phyloP scores from a whole-genome alignment of 2,888 invertebrate genomes.

The Thecophora atra region DNA sequence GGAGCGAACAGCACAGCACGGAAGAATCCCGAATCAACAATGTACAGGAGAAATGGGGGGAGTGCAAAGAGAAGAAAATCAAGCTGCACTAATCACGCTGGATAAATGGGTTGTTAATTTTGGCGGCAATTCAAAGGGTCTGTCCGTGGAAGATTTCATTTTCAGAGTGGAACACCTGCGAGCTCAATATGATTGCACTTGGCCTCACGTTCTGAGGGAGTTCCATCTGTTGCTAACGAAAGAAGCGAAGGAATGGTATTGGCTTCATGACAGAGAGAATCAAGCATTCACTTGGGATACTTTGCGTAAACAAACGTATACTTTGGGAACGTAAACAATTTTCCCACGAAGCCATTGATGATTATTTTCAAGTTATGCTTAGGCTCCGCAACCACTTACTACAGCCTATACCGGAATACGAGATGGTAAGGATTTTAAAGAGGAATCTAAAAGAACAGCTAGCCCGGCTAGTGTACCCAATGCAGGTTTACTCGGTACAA shows the following conservation, averaged over 20 bases:
- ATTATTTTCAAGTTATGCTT: slow-evolving; percentile 12
- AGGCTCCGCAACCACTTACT: neutral
- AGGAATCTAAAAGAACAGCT: slow-evolving; percentile 24
- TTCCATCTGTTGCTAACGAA: neutral
- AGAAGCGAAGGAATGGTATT: slow-evolving; percentile 17
- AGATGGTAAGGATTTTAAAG: slow-evolving; percentile 25
- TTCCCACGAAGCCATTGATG: slow-evolving; percentile 18
- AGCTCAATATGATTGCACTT: neutral
- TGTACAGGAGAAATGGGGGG: neutral
- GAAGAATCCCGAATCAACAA: neutral
- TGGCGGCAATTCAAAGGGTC: neutral
- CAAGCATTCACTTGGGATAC: too few relatives aligned
- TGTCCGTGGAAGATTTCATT: slow-evolving; percentile 18
- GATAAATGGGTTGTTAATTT: slow-evolving; percentile 6
- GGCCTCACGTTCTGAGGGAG: slow-evolving; percentile 5
- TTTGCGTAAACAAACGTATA: neutral
- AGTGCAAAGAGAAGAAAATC: neutral
- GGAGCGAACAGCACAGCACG: neutral
- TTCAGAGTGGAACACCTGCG: slow-evolving; percentile 5
- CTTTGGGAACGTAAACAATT: slow-evolving; percentile 11
- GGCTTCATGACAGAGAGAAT: slow-evolving; percentile 10
- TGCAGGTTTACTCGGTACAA: slow-evolving; percentile 8
- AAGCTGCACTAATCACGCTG: too few relatives aligned
- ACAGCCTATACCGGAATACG: neutral
- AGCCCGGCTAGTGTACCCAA: slow-evolving; percentile 22